phyloP scores from a whole-genome alignment of 2,888 invertebrate species.

The Macrosiphum euphorbiae region DNA sequence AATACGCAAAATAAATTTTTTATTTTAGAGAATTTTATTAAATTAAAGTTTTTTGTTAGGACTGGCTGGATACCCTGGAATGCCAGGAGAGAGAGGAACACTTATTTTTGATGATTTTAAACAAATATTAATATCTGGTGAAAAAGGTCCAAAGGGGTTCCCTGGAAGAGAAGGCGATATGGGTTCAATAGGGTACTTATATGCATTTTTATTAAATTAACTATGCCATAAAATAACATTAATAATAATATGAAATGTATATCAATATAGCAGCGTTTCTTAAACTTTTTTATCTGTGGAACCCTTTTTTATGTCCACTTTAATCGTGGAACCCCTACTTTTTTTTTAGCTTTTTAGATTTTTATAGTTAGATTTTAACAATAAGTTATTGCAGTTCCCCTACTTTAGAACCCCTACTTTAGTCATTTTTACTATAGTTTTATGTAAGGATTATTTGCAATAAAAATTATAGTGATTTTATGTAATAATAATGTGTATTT shows the following conservation, averaged over 20 bases:
- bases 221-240: neutral
- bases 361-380: too few species aligned
- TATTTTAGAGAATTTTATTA: neutral
- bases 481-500: too few species aligned
- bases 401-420: too few species aligned
- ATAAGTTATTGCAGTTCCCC: too few species aligned
- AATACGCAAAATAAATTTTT: neutral
- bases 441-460: too few species aligned
- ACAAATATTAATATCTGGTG: conserved; percentile 68
- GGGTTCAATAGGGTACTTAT: conserved; percentile 67
- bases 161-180: conserved; percentile 70
- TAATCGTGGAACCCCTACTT: conserved; percentile 42
- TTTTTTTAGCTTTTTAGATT: neutral
- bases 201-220: neutral
- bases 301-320: conserved; percentile 37
- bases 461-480: too few species aligned
- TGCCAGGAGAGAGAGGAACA: conserved; percentile 70
- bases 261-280: neutral
- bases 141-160: conserved; percentile 74
- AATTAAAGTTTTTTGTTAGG: conserved; percentile 21
- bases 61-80: conserved; percentile 69
- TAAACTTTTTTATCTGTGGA: conserved; percentile 45
- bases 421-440: too few species aligned
- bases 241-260: neutral
- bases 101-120: conserved; percentile 63